Conservation (phyloP, 1,140 invertebrate species). For the Grapholita molesta region DNA sequence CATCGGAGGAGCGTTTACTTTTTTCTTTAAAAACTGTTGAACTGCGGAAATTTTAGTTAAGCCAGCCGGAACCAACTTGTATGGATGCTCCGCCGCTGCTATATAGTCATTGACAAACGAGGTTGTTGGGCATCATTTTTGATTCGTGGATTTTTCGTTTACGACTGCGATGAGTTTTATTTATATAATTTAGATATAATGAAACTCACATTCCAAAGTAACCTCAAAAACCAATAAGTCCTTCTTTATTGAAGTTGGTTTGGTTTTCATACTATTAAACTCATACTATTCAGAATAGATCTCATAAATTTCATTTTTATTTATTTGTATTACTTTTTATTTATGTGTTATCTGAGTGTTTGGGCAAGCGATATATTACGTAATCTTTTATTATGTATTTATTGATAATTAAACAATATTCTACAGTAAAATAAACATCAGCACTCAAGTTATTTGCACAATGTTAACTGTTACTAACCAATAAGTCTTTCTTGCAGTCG, state of each 20-base stretch:
- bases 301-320: neutral
- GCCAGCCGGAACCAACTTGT: no score
- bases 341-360: neutral
- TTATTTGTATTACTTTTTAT: neutral
- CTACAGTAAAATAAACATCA: neutral
- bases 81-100: no score
- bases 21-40: neutral
- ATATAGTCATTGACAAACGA: neutral
- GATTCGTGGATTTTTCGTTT: no score
- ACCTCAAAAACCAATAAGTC: no score
- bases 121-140: neutral
- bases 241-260: no score
- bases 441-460: neutral
- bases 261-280: no score
- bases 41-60: no score
- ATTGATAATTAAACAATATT: neutral
- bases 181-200: no score
- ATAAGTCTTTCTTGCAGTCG: slow-evolving; percentile 29
- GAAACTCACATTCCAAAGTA: no score
- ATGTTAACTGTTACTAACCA: slow-evolving; percentile 14
- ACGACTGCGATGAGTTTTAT: no score
- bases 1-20: no score
- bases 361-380: neutral
- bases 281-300: no score
- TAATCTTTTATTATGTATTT: slow-evolving; percentile 1